Base-by-base conservation (phyloP, 2,113 vertebrate species). In the Orientallactaga bullata region DNA sequence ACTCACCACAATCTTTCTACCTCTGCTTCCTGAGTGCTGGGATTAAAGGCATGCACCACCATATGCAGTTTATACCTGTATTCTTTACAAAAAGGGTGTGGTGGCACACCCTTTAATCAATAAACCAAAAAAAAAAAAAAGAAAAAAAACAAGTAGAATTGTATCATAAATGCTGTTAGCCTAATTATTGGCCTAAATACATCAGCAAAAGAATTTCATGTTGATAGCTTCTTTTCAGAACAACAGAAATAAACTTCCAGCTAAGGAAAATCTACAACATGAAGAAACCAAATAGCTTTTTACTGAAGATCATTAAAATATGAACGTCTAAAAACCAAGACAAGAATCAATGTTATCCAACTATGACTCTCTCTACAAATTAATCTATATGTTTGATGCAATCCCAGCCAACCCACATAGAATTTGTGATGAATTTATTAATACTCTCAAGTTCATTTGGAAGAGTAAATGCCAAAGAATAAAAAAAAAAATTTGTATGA, bases 401-500 rank as follows among this genome's bases (percentile, higher is more conserved):
- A 47, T 47, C 51, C 69, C 80, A 28, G 37, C 71, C 71, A 86
- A 83, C 55, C 35, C 90, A 93, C n/a, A n/a, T 51, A 55, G 72
- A 85, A 65, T 90, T 89, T 85, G 73, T 90, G 58, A 88, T 47
- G 51, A 85, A 94, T 69, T 76, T 86, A 88, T 85, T 85, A 92
- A 92, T 90, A 95, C 47, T 71, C 79, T 94, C 79, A 83, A 83
- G 58, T 90, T 92, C 83, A 80, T 95, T 66, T 86, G 60, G 83
- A 92, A 94, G 79, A 80, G 66, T 94, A 93, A 96, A 88, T 96
- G 76, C 66, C 94, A 90, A 74, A 85, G 80, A 60, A 47, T 55
- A 55, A 39, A 94, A 93, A 84, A 35, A 74, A 23, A 63, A 84
- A 66, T 47, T 11, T 90, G 71, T 71, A 18, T 47, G 51, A 85